Evolutionary conservation across 1,140 invertebrate species (phyloP), one percentile per base, ranked within the genome.

Genomic region (Lucilia sericata): DNA sequence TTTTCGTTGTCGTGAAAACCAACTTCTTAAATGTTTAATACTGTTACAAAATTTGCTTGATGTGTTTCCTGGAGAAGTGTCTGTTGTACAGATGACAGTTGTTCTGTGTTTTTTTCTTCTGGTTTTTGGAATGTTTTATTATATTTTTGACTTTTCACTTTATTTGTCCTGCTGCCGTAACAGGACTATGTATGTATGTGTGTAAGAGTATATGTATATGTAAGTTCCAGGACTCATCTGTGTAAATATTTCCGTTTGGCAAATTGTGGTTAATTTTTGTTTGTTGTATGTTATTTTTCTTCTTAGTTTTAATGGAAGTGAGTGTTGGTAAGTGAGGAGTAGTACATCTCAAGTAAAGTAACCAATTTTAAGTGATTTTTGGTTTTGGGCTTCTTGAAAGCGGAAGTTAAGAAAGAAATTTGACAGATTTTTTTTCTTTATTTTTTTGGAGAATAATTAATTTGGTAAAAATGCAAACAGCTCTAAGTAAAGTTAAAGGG

Each of bases 251-350:
- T 60, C 55, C 55, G 55, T 60, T 60, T 60, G 55, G 55, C 55
- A 60, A 60, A 60, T 60, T 60, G 55, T 60, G 55, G 55, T 60
- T 60, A 60, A 60, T 60, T 60, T 60, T 60, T 60, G 14, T 60
- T 17, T 60, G 14, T n/a, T 1, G 42, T 42, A 42, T 42, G 42
- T 42, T 42, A 42, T 17, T n/a, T 17, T n/a, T 55, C 9, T n/a
- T 60, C n/a, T 60, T n/a, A n/a, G 14, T 60, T 14, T 60, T 60
- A 60, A 60, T 60, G 14, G 5, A 17, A 60, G 10, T 55, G 13
- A 17, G 51, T 13, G 17, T 9, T 60, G 14, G 51, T 60, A 0
- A 1, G 51, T 55, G 17, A 7, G 51, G 13, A 60, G 3, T 36
- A 13, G 55, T 60, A 60, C 2, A 7, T 60, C 17, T n/a, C 55